phyloP scores from a whole-genome alignment of 2,797 vertebrate species.

The Psittacula derbiana region DNA sequence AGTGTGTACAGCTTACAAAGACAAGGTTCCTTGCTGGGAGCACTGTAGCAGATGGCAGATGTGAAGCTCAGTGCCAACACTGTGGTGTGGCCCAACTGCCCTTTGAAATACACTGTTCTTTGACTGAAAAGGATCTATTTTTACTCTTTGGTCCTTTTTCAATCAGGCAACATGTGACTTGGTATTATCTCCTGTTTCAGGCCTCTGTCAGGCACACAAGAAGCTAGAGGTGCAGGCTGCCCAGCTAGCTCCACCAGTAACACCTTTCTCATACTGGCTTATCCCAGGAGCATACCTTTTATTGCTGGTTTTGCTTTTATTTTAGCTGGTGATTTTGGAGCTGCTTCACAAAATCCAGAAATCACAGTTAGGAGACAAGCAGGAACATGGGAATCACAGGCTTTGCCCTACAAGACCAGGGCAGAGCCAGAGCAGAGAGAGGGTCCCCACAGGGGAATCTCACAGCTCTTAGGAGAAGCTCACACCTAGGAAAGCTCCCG shows the following conservation, averaged over 20 bases:
- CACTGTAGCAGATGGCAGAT: not conserved
- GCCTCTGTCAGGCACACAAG: not conserved
- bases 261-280: not conserved
- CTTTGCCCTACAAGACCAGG: not conserved
- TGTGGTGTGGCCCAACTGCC: not conserved
- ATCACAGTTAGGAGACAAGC: not conserved
- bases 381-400: not conserved
- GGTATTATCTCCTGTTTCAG: not conserved
- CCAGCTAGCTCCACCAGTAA: not conserved
- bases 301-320: not conserved
- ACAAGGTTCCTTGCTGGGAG: not conserved
- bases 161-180: not conserved
- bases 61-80: not conserved
- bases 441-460: accelerated
- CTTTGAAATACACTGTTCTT: not conserved
- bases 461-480: not conserved
- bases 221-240: not conserved
- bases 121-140: not conserved
- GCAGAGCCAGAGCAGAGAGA: not conserved
- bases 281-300: not conserved
- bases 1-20: not conserved
- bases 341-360: not conserved
- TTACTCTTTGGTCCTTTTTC: not conserved
- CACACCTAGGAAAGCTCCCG: not conserved
- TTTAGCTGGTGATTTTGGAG: not conserved